Evolutionary conservation across 2,113 vertebrate genomes (phyloP), one percentile per base, ranked within the genome.

Genomic region (Echinops telfairi): DNA sequence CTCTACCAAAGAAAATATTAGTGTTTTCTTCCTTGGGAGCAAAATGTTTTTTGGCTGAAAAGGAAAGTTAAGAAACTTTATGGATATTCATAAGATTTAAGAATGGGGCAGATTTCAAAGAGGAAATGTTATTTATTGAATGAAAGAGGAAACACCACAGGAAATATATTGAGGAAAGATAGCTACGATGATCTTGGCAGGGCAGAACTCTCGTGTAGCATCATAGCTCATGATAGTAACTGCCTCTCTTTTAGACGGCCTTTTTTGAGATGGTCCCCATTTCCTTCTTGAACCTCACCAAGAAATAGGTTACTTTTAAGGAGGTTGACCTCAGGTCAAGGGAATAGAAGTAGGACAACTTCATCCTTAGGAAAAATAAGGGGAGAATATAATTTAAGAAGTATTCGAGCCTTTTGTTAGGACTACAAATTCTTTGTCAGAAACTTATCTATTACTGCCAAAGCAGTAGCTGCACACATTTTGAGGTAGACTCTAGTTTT

Each of bases 281-380:
- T 91, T 95, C 70, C n/a, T 95, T 93, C 70, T 95, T 85, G 78
- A 43, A 85, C 79, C 22, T 95, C 60, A 89, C 6, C 36, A 89
- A 94, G 62, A 82, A 83, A 75, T 81, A 91, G 68, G 84, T 94
- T 62, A 75, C 78, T 53, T 84, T 91, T 85, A 53, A 86, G 75
- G 62, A 81, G n/a, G 0, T 0, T 91, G 85, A 47, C 29, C 22
- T 92, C 16, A 60, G 25, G 47, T 43, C 66, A 92, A 78, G 85
- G 47, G 38, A 91, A 78, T 17, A 88, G 57, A 33, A 91, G 76
- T 17, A 88, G 71, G 87, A 88, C 88, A 91, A 93, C 40, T 62
- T 83, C 16, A 58, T 82, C 31, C 27, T 62, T 85, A 62, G 36
- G 79, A 89, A 43, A 87, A 92, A 33, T 89, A 66, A 96, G 27